These are phyloP conservation scores for Bombus ignitus DNA, from an alignment of 1,140 invertebrate genomes.

Conservation along the genomic window DNA sequence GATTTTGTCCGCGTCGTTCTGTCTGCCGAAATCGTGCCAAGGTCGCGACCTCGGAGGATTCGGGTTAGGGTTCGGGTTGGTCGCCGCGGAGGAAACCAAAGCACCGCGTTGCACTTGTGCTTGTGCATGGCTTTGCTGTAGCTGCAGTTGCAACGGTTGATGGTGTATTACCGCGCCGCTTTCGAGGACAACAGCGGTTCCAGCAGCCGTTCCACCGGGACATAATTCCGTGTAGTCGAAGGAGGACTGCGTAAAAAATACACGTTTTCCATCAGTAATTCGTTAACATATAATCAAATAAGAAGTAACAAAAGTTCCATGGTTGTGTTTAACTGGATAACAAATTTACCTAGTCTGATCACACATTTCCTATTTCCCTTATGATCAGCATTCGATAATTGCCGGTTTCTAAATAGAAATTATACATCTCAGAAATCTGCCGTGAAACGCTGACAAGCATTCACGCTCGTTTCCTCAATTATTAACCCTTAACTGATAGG, in stretches of 20 bases:
- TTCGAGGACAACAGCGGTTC: constrained; percentile 79
- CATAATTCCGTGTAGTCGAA: constrained; percentile 95
- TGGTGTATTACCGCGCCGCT: constrained; percentile 80
- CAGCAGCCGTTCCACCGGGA: constrained; percentile 83
- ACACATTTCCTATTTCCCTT: no score
- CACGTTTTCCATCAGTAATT: background rate
- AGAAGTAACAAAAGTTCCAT: background rate
- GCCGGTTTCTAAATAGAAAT: background rate
- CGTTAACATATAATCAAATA: background rate
- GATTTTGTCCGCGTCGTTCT: constrained; percentile 97
- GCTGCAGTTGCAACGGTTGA: constrained; percentile 78
- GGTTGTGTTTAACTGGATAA: no score
- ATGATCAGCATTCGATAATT: background rate
- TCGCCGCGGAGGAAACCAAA: constrained; percentile 83
- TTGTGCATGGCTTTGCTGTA: constrained; percentile 77
- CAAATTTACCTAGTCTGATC: background rate
- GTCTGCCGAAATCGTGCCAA: constrained; percentile 95
- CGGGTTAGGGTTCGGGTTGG: constrained; percentile 85
- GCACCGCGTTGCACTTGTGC: constrained; percentile 83
- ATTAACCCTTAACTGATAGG: constrained; percentile 21
- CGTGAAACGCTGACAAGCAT: constrained; percentile 14
- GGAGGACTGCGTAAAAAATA: constrained; percentile 84
- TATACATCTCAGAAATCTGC: background rate
- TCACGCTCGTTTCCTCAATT: constrained; percentile 26
- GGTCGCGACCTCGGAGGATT: constrained; percentile 89